Evolutionary conservation across 2,888 invertebrate genomes (phyloP), one percentile per base, ranked within the genome.

Genomic region (Tuberolachnus salignus): DNA sequence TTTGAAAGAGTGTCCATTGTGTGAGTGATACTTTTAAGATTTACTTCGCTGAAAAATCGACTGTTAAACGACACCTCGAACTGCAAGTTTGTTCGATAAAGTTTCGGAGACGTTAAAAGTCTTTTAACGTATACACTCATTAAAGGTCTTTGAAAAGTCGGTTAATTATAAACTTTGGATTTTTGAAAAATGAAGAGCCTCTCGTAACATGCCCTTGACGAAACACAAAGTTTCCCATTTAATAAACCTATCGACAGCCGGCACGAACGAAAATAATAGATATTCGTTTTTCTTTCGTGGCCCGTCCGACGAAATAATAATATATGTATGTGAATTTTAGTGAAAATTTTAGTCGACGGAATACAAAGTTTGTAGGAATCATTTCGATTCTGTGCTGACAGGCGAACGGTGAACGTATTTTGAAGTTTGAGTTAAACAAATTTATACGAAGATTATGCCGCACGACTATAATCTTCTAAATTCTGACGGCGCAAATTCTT

Each of bases 21-120:
- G 59, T 26, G 61, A 72, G 34, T 19, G 59, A 61, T 61, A 49
- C 49, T 34, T 72, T 69, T 61, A 61, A 61, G 49, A 61, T 72
- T 46, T 57, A 19, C 49, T 4, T 19, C 10, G 19, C 10, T 3
- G 19, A 72, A 51, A 21, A 72, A 61, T 26, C 44, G 46, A 61
- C 19, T 51, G 59, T 72, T 61, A 61, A 61, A 72, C 44, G 49
- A 61, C 49, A 61, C 26, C 49, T 26, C 14, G 26, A 71, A 26
- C 19, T 46, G 26, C 59, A 6, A 34, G 46, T 11, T 26, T 13
- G 26, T 26, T 59, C 26, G 49, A 34, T n/a, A 72, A 61, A 72
- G 72, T 61, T 72, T 72, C 4, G 14, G 21, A 44, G 55, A 42
- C 21, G 55, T 55, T 61, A 61, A 34, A 49, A 49, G 49, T 49